Percentiles rank a stretch among this genome's conserved stretches.
Conservation (phyloP, 1,140 invertebrate genomes). For the Cephus cinctus region DNA sequence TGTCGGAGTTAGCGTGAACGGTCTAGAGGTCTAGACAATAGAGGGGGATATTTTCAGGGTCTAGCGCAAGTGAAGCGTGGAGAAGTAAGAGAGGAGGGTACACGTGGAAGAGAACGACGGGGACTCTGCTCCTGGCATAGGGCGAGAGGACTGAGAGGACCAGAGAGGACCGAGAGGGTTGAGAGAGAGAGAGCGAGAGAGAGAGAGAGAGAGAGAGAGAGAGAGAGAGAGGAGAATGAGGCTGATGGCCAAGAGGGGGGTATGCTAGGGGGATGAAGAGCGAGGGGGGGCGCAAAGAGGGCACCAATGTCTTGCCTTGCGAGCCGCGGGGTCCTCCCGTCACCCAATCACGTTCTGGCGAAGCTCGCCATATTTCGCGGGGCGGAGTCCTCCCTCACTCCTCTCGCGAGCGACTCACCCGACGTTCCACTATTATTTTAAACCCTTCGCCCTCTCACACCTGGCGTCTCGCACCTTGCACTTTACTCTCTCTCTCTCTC, state of each 20-base stretch:
- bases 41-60: too few species aligned
- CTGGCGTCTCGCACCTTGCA: conserved; percentile 27
- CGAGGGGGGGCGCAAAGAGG: conserved; percentile 32
- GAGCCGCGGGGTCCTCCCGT: conserved; percentile 51
- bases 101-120: too few species aligned
- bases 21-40: too few species aligned
- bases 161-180: conserved; percentile 12
- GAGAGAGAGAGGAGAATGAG: background rate
- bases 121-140: too few species aligned
- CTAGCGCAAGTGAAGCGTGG: too few species aligned
- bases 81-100: conserved; percentile 7
- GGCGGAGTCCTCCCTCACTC: conserved; percentile 45
- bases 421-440: conserved; percentile 48
- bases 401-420: conserved; percentile 37
- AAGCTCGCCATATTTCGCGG: conserved; percentile 54
- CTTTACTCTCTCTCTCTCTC: conserved; percentile 23
- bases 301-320: conserved; percentile 55
- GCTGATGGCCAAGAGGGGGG: conserved; percentile 29
- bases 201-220: conserved; percentile 17
- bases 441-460: conserved; percentile 29
- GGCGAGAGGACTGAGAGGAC: too few species aligned
- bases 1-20: too few species aligned
- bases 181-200: conserved; percentile 26
- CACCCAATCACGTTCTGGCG: conserved; percentile 54
- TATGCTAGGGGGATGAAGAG: too few species aligned